These are phyloP conservation scores for Hippasteria phrygiana DNA, from an alignment of 53 echinoderm and acorn worm species.

Conservation along the genomic window DNA sequence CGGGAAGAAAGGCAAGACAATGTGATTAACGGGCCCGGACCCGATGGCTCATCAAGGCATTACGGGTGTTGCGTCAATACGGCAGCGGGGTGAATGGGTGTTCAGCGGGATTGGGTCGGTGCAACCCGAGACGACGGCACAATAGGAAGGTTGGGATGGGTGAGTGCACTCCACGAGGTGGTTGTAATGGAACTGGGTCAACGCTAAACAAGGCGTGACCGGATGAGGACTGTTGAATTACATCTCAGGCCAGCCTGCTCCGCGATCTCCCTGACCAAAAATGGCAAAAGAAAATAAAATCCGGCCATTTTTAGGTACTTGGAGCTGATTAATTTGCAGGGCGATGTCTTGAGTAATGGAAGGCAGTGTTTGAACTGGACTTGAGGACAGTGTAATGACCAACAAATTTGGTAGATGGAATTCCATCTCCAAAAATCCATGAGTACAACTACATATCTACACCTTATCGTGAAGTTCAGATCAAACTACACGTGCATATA, in stretches of 20 bases:
- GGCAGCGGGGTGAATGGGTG: slow-evolving; percentile 13
- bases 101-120: slow-evolving; percentile 9
- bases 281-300: neutral
- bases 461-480: too few relatives aligned
- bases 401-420: neutral
- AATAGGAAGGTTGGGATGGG: slow-evolving; percentile 3
- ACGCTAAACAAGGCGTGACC: slow-evolving; percentile 45
- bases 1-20: slow-evolving; percentile 17
- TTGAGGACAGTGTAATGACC: slow-evolving; percentile 29
- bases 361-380: slow-evolving; percentile 17
- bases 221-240: slow-evolving; percentile 59
- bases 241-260: slow-evolving; percentile 37
- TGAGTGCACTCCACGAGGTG: slow-evolving; percentile 39
- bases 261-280: slow-evolving; percentile 10
- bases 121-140: slow-evolving; percentile 25
- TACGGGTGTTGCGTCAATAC: slow-evolving; percentile 56
- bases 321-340: slow-evolving; percentile 56
- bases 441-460: neutral
- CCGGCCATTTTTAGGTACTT: slow-evolving; percentile 16
- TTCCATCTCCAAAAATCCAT: neutral
- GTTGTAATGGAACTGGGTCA: slow-evolving; percentile 70
- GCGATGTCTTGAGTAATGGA: slow-evolving; percentile 44
- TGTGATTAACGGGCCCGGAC: slow-evolving; percentile 39
- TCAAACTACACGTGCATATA: too few relatives aligned
- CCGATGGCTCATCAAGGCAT: slow-evolving; percentile 50